Conservation (phyloP, 2,113 vertebrate species). For the Hirundichthys speculiger region DNA sequence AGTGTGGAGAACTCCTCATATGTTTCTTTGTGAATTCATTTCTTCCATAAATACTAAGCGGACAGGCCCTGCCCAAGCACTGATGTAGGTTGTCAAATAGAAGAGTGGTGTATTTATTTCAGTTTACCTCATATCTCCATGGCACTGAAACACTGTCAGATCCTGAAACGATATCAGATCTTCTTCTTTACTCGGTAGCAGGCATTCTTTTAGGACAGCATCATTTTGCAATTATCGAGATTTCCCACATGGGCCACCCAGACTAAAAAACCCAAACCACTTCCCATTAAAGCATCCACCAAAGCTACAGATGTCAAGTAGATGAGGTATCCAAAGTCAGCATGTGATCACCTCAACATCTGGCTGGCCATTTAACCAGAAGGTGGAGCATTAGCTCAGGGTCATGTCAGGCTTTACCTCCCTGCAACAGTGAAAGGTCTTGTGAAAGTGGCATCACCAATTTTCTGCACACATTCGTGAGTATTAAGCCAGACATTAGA, state of each 20-base stretch:
- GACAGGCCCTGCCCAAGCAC: conserved; percentile 6
- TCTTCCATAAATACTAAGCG: conserved; percentile 37
- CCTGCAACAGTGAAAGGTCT: no score
- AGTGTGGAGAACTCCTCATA: conserved; percentile 5
- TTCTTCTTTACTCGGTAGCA: background rate
- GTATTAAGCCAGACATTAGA: conserved; percentile 7
- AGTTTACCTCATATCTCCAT: no score
- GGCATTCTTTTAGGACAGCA: conserved; percentile 9
- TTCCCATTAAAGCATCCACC: conserved; percentile 6
- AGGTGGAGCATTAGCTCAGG: conserved; percentile 9
- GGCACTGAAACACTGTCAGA: no score
- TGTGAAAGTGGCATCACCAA: no score
- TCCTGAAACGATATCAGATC: conserved; percentile 23
- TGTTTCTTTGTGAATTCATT: conserved; percentile 6
- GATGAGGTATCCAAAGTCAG: background rate
- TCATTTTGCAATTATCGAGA: background rate
- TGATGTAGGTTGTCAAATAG: no score
- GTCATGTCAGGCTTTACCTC: background rate
- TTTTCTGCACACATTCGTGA: conserved; percentile 4
- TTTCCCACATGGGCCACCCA: conserved; percentile 19
- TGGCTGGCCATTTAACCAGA: conserved; percentile 24
- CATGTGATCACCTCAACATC: conserved; percentile 1
- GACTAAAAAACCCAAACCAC: conserved; percentile 8
- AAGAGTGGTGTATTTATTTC: no score
- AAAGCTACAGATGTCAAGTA: background rate